phyloP scores from a whole-genome alignment of 2,888 invertebrate genomes.

The Cantharis flavilabris region DNA sequence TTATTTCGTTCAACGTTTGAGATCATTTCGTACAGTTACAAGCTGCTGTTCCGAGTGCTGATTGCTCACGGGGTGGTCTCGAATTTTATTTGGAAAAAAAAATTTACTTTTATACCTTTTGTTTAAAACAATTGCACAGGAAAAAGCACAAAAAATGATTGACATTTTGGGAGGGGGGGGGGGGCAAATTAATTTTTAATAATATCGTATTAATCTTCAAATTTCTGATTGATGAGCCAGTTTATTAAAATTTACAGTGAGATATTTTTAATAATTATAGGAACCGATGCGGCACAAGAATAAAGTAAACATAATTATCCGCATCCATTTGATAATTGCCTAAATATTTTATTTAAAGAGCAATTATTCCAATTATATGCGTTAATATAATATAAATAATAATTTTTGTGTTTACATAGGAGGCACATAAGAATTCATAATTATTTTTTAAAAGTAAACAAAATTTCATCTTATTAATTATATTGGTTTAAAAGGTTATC shows the following conservation, averaged over 20 bases:
- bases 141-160: no score
- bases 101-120: no score
- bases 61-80: constrained; percentile 35
- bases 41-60: constrained; percentile 29
- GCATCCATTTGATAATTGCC: neutral
- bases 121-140: no score
- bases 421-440: neutral
- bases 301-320: neutral
- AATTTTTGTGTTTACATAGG: neutral
- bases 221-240: neutral
- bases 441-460: neutral
- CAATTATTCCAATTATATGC: neutral
- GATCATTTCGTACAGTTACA: constrained; percentile 35
- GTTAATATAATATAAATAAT: neutral
- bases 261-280: neutral
- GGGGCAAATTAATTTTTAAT: no score
- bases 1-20: constrained; percentile 31
- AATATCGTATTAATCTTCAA: no score
- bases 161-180: no score
- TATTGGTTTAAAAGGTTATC: neutral
- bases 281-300: neutral
- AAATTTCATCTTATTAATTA: neutral
- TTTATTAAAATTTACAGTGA: neutral
- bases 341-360: neutral
- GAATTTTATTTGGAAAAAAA: neutral